Conservation (phyloP, 2,113 vertebrate species). For the Reinhardtius hippoglossoides region DNA sequence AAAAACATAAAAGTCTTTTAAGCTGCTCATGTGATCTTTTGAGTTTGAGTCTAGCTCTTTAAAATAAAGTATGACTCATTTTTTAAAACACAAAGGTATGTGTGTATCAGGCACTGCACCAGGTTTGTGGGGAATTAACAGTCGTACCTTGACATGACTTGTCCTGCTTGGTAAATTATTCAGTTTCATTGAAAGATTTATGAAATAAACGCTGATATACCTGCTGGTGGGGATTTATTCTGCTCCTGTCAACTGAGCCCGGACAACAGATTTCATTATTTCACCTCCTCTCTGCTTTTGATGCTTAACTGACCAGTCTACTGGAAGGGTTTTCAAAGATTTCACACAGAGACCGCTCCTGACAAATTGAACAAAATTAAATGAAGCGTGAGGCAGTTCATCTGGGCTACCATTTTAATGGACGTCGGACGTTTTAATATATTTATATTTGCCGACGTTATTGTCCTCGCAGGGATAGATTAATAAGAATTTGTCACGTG, state of each 20-base stretch:
- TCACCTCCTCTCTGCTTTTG: constrained; percentile 54
- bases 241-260: neutral
- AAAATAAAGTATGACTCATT: too few species aligned
- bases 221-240: constrained; percentile 44
- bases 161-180: neutral
- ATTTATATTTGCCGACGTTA: constrained; percentile 68
- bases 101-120: too few species aligned
- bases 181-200: constrained; percentile 5
- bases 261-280: constrained; percentile 60
- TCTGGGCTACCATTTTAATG: constrained; percentile 61
- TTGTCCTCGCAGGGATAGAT: constrained; percentile 64
- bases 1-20: neutral
- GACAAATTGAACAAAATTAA: constrained; percentile 70
- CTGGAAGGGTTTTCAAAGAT: constrained; percentile 70
- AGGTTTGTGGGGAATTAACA: neutral
- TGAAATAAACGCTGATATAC: constrained; percentile 14
- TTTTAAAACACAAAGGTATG: too few species aligned
- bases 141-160: constrained; percentile 5
- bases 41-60: neutral
- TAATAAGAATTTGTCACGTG: constrained; percentile 67
- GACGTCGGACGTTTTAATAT: constrained; percentile 66
- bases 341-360: constrained; percentile 62
- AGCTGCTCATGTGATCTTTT: neutral
- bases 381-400: constrained; percentile 69
- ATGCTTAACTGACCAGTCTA: constrained; percentile 68